Base-by-base conservation (phyloP, 1,140 invertebrate genomes). In the Spodoptera frugiperda region DNA sequence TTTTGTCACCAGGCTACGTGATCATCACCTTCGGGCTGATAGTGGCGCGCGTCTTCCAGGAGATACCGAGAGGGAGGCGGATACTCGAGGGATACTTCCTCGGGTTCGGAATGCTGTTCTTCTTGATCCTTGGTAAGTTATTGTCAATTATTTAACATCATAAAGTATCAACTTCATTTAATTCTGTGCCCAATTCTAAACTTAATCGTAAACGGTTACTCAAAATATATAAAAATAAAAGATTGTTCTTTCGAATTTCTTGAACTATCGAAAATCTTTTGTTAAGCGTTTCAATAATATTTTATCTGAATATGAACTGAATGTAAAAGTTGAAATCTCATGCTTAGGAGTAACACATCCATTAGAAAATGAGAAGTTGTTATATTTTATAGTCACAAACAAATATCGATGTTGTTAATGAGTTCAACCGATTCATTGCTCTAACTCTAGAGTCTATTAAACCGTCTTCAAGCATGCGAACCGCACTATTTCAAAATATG, bases 1-100 rank as follows among this genome's bases (percentile, higher is more conserved):
- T 39, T 84, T 33, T 87, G 19, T 84, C 86, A 71, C 0, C 81
- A 91, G 96, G 96, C 83, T 97, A 96, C 90, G 90, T 96, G 82
- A 96, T 97, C 75, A 96, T 97, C 82, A 96, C 96, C 12, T 92
- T 95, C 30, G 96, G 95, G 17, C 92, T 97, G 21, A 92, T 97
- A 10, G 86, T 97, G 76, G 96, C 95, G 14, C 95, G 96, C 21
- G 88, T 96, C 5, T 94, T 95, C 76, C 95, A 95, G 33, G 96
- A 97, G 89, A 92, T 97, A 76, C 95, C 95, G 46, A 95, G 94
- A 49, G 94, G 95, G 77, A 94, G 95, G 81, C 95, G 96, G 81
- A 95, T 97, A 39, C 90, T 96, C 89, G 96, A 97, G 91, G 90
- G 95, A 5, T 95, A 97, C 73, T 89, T 97, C 4, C 92, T 97